Evolutionary conservation across 1,140 invertebrate genomes (phyloP), one percentile per base, ranked within the genome.

Genomic region (Rhizoglyphus robini): DNA sequence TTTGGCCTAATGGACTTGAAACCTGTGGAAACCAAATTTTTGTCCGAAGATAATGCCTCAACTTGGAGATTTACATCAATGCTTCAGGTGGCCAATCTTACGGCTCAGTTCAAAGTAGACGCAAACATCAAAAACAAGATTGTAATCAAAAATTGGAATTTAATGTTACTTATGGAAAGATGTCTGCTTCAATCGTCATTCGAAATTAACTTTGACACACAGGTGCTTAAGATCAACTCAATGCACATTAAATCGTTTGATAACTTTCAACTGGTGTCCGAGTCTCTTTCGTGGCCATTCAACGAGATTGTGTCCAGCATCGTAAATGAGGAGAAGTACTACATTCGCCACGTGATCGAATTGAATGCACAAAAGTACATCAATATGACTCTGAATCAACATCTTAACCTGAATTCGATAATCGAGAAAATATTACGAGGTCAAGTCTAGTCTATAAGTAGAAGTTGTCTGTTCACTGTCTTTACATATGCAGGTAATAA

Each of bases 231-330:
- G 13, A 60, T 29, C 2, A 60, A 60, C 29, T 60, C 58, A 46
- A 29, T 60, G 1, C 58, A 32, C 13, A 18, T 60, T 11, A 60
- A 60, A 46, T 60, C 58, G 2, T 60, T 60, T 34, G 58, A 34
- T 2, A 34, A 60, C 27, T 60, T 60, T 60, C 3, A 15, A 2
- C 15, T 60, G 15, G 13, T 32, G 3, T 60, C 58, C n/a, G 58
- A 60, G 29, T 11, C 58, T 27, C 30, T 60, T 3, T 29, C 58
- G n/a, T 60, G 58, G 58, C 58, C 58, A 20, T 60, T 60, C 30
- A 60, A 60, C 27, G 58, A 60, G 29, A 32, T 60, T 23, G 58
- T 60, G n/a, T 60, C 58, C 18, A 60, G 2, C 2, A 60, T 60
- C 36, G 58, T 60, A 2, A 15, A 32, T 11, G 2, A 60, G 15